These are phyloP conservation scores for Morpho deidamia DNA, from an alignment of 2,888 invertebrate genomes.

Conservation along the genomic window DNA sequence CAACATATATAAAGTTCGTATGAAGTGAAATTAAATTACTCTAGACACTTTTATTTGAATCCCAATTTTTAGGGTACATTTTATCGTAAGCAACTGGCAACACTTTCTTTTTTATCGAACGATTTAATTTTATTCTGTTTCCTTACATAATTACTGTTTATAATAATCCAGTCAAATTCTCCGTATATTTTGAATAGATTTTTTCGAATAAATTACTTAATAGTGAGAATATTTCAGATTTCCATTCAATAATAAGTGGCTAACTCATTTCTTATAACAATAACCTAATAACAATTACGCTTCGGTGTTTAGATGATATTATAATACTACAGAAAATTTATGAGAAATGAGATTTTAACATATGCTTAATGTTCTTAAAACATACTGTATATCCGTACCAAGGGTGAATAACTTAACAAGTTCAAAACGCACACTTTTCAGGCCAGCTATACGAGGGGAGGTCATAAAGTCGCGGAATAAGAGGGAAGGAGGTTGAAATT, in stretches of 20 bases:
- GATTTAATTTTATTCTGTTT: not conserved
- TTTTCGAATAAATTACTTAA: not conserved
- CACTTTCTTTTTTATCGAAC: too few species aligned
- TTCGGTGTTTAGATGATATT: not conserved
- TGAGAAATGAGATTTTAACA: constrained; percentile 23
- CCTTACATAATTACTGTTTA: not conserved
- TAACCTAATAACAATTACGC: not conserved
- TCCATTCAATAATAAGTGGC: constrained; percentile 21
- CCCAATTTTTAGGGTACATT: too few species aligned
- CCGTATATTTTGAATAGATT: constrained; percentile 4
- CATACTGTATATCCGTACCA: too few species aligned
- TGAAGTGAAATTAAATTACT: too few species aligned
- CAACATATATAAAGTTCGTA: too few species aligned
- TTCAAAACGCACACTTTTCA: not conserved
- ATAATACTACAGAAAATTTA: constrained; percentile 4
- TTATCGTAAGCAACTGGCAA: too few species aligned
- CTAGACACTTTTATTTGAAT: too few species aligned
- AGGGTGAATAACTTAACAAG: too few species aligned
- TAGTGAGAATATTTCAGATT: constrained; percentile 12
- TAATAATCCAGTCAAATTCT: constrained; percentile 6
- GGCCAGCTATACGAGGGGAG: too few species aligned
- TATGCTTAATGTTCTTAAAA: not conserved
- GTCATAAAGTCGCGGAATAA: too few species aligned
- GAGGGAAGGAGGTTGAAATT: too few species aligned
- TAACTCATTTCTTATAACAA: constrained; percentile 22